Conservation (phyloP, 2,797 vertebrate species). For the Moxostoma hubbsi region DNA sequence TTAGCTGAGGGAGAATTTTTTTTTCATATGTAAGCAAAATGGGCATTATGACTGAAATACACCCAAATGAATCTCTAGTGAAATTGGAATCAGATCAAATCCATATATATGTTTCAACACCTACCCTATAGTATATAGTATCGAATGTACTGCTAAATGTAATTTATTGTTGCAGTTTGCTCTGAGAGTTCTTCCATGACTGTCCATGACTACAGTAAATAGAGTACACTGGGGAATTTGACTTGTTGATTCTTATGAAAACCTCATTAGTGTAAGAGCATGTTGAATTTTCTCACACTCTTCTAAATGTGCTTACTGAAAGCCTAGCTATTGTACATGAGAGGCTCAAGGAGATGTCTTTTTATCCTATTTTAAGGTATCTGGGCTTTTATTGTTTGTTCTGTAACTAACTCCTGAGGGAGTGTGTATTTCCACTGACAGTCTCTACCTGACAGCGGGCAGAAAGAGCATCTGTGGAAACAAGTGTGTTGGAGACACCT, state of each 20-base stretch:
- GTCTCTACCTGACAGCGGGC: slow-evolving; percentile 45
- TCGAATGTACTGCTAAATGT: too few relatives aligned
- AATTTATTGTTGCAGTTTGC: too few relatives aligned
- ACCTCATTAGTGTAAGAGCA: slow-evolving; percentile 5
- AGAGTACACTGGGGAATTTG: neutral
- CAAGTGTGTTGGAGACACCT: slow-evolving; percentile 34
- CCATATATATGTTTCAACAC: too few relatives aligned
- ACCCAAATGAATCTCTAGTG: too few relatives aligned
- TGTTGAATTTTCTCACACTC: slow-evolving; percentile 1
- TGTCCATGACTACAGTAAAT: neutral
- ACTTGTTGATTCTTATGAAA: slow-evolving; percentile 1
- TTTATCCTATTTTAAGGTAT: slow-evolving; percentile 44
- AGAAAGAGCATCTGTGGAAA: slow-evolving; percentile 43
- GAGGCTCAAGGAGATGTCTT: slow-evolving; percentile 32
- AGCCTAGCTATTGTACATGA: slow-evolving; percentile 7
- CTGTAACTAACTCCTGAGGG: slow-evolving; percentile 54
- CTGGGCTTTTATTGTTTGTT: slow-evolving; percentile 51
- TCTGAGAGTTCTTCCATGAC: too few relatives aligned
- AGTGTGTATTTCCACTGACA: slow-evolving; percentile 43
- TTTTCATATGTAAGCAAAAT: too few relatives aligned
- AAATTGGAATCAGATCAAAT: too few relatives aligned
- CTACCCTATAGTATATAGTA: too few relatives aligned
- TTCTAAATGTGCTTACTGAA: slow-evolving; percentile 20
- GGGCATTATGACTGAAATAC: too few relatives aligned
- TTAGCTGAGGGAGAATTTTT: too few relatives aligned